Percentiles rank a stretch among this genome's conserved stretches.
phyloP scores from a whole-genome alignment of 2,113 vertebrate species.

The Stigmatopora nigra region DNA sequence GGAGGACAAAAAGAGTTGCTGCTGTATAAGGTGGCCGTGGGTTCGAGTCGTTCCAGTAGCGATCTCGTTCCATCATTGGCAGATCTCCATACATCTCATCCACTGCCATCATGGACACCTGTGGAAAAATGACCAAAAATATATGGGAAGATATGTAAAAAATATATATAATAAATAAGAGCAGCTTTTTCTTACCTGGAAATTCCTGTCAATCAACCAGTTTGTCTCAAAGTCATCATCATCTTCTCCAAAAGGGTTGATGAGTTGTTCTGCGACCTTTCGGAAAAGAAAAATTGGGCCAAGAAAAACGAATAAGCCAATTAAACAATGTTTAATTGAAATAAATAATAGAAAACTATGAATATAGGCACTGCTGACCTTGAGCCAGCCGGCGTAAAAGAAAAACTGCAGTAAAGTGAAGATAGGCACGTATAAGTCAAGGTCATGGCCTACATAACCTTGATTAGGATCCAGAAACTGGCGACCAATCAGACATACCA shows the following conservation, averaged over 20 bases:
- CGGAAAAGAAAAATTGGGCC: background rate
- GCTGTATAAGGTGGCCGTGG: constrained; percentile 84
- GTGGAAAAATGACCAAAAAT: background rate
- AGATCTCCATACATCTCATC: constrained; percentile 88
- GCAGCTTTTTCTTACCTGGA: constrained; percentile 71
- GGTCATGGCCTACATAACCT: constrained; percentile 80
- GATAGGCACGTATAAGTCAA: constrained; percentile 85
- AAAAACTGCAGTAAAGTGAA: constrained; percentile 95
- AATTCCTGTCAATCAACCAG: constrained; percentile 86
- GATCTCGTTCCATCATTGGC: constrained; percentile 79
- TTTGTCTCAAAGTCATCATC: constrained; percentile 92
- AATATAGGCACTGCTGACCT: constrained; percentile 63
- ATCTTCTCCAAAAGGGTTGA: constrained; percentile 91
- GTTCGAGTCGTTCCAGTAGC: constrained; percentile 83
- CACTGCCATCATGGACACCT: constrained; percentile 90
- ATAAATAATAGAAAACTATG: background rate
- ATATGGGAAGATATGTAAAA: too few relatives aligned
- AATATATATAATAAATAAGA: background rate
- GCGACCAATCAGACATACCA: constrained; percentile 86
- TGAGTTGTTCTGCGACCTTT: constrained; percentile 87
- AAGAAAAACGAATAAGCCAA: background rate
- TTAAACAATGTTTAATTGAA: background rate
- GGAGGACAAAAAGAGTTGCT: constrained; percentile 76
- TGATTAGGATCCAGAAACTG: constrained; percentile 87
- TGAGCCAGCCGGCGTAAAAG: constrained; percentile 92